phyloP scores from a whole-genome alignment of 2,888 invertebrate species.

The Iselma pallidipennis region DNA sequence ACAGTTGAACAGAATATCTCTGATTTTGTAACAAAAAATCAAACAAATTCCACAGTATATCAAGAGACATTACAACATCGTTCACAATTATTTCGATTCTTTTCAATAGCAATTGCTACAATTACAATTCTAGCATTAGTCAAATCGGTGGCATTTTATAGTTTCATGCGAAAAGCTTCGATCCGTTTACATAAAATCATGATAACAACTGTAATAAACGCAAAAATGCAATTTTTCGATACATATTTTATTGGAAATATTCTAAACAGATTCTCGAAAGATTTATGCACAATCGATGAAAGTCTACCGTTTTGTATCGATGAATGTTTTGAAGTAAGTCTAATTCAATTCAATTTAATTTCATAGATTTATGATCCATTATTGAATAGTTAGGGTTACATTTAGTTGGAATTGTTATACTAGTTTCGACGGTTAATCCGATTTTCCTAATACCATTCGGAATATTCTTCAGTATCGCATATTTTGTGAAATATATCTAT shows the following conservation, averaged over 20 bases:
- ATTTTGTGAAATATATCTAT: conserved; percentile 30
- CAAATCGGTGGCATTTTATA: conserved; percentile 38
- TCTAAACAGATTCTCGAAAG: conserved; percentile 38
- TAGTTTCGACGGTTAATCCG: conserved; percentile 31
- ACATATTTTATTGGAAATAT: conserved; percentile 38
- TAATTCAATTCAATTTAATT: background rate
- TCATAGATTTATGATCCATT: background rate
- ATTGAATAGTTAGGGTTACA: conserved; percentile 18
- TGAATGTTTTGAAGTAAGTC: conserved; percentile 35
- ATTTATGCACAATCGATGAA: conserved; percentile 36
- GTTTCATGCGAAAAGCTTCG: conserved; percentile 35
- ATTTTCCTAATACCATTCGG: conserved; percentile 30
- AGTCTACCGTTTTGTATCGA: conserved; percentile 37
- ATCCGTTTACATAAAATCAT: conserved; percentile 35
- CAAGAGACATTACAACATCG: background rate
- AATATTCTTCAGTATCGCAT: conserved; percentile 25
- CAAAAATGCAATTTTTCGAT: conserved; percentile 34
- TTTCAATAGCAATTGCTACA: conserved; percentile 33
- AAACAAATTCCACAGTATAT: conserved; percentile 12
- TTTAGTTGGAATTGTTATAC: conserved; percentile 29
- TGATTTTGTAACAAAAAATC: conserved; percentile 7
- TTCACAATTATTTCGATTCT: conserved; percentile 13
- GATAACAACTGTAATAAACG: conserved; percentile 32
- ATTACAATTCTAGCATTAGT: conserved; percentile 30
- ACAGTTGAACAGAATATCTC: conserved; percentile 22